Base-by-base conservation (phyloP, 2,888 invertebrate genomes). In the Phyllotreta cruciferae region DNA sequence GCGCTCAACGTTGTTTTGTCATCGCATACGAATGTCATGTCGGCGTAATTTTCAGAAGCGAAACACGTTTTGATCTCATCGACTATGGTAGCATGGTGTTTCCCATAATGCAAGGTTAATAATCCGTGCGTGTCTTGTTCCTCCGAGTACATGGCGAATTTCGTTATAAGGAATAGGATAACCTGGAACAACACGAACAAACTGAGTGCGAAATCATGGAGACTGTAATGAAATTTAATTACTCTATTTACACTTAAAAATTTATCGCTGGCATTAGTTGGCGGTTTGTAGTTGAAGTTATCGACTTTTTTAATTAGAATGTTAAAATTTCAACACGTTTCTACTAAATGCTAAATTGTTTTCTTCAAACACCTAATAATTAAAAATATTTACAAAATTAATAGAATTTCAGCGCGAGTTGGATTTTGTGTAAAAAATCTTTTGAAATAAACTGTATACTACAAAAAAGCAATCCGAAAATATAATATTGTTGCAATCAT, bases 101-200 rank as follows among this genome's bases (percentile, higher is more conserved):
- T 93, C 86, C 93, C 93, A 85, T 94, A 93, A 85, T 93, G 93
- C 84, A 94, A 89, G 81, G 93, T 93, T 85, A 94, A 88, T 86
- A 93, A 86, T 78, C 88, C 89, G 83, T 88, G 87, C 81, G 86
- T 73, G 70, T 81, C 81, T 76, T 80, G 79, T 77, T 81, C 79
- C 76, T 82, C 82, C 76, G 85, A 83, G 83, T 84, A 85, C 85
- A 85, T 85, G 82, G 83, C 81, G 81, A 75, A 77, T 73, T 76
- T 74, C 72, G 74, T 77, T 71, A 71, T 71, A 73, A 71, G 67
- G 73, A 71, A 70, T 68, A 73, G 74, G 74, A 70, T 73, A 74
- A 75, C 76, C 78, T 77, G 69, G 55, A 76, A 74, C 11, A 62
- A 62, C 58, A 56, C 52, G 56, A 35, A 24, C 24, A 24, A 24